Base-by-base conservation (phyloP, 1,140 invertebrate genomes). In the Cotesia typhae region DNA sequence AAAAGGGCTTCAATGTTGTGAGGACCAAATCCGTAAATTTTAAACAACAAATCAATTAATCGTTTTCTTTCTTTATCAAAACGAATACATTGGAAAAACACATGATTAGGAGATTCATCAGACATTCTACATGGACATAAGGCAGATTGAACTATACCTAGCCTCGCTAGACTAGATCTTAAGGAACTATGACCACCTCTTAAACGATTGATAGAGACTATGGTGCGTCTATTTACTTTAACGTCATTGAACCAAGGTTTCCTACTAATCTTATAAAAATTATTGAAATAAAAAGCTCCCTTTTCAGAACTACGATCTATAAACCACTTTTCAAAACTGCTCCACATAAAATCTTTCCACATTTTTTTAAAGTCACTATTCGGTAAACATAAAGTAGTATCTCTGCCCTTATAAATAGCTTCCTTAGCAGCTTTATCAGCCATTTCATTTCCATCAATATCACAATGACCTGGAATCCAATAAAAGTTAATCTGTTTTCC, bases 251-350 rank as follows among this genome's bases (percentile, higher is more conserved):
- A 71, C 70, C 70, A 71, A 5, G 70, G 70, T 4, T 55, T 60
- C 4, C 10, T 20, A 5, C 4, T 1, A 14, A 12, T 2, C 9
- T n/a, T 3, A 55, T 64, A 71, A 64, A 53, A 65, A 36, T 14
- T 20, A 7, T 37, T 3, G 52, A 71, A 64, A n/a, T 65, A 71
- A 9, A 17, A 9, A 4, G 3, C 17, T 3, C 70, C 70, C 17
- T 64, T 71, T 6, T 37, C 12, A 1, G 6, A n/a, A 14, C 17
- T 12, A 1, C 6, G 37, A 10, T 10, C 12, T 10, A 65, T 2
- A 37, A 60, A 71, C 70, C 70, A 71, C 12, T 64, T 47, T 17
- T 64, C n/a, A 55, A 71, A 71, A 14, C 65, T 47, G 1, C 38
- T 28, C 12, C 38, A 14, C 20, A 52, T 3, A 2, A 20, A 10